Percentiles rank a stretch among this genome's conserved stretches.
Evolutionary conservation across 2,113 vertebrate genomes (phyloP).

Genomic region (Embiotoca jacksoni): DNA sequence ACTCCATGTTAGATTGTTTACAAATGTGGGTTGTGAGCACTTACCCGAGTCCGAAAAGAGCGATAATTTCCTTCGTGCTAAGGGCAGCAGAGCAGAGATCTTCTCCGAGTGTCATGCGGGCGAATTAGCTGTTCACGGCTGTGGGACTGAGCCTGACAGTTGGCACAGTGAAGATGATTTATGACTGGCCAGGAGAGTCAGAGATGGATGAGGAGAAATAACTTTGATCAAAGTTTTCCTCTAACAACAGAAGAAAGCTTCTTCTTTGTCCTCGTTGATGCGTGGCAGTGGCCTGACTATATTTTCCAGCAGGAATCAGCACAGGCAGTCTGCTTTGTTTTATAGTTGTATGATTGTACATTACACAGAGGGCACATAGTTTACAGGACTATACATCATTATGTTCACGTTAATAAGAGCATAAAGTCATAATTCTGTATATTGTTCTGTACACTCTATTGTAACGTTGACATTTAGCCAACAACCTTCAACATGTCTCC

Average conservation of each 20-base stretch:
- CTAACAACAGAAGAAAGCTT: conserved; percentile 72
- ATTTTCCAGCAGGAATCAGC: conserved; percentile 45
- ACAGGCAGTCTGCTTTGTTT: conserved; percentile 26
- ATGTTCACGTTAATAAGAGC: conserved; percentile 2
- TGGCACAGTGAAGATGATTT: conserved; percentile 82
- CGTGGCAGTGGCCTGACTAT: conserved; percentile 62
- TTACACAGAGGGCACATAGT: conserved; percentile 10
- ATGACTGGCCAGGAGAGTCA: conserved; percentile 79
- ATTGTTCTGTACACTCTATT: neutral
- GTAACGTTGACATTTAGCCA: neutral
- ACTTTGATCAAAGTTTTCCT: conserved; percentile 82
- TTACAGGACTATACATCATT: neutral
- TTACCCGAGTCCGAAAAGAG: conserved; percentile 2
- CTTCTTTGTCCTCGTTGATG: conserved; percentile 63
- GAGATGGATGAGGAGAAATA: conserved; percentile 83
- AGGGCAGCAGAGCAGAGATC: conserved; percentile 63
- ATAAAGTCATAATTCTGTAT: neutral
- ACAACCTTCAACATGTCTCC: neutral
- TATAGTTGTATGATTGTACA: neutral
- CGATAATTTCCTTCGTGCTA: conserved; percentile 17
- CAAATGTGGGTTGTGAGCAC: conserved; percentile 16
- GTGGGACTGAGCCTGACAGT: conserved; percentile 78
- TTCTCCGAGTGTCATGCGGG: conserved; percentile 47
- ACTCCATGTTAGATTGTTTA: conserved; percentile 33
- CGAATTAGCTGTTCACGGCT: conserved; percentile 76